Evolutionary conservation across 1,140 invertebrate genomes (phyloP).

Genomic region (Delia radicum): DNA sequence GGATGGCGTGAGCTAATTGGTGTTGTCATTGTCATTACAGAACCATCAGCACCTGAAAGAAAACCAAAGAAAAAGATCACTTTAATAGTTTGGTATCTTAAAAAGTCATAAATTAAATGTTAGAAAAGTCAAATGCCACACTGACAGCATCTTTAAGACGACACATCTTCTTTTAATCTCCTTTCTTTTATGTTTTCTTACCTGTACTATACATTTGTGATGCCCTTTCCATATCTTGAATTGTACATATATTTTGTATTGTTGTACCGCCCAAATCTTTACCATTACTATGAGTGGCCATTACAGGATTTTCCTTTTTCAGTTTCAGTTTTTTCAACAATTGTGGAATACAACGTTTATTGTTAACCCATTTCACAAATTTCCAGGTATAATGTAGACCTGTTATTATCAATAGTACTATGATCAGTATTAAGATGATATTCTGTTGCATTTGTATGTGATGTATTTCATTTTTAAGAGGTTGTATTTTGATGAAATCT

Average conservation of each 20-base stretch:
- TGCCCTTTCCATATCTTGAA: constrained; percentile 48
- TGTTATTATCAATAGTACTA: constrained; percentile 38
- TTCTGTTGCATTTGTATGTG: constrained; percentile 38
- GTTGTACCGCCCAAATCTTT: constrained; percentile 43
- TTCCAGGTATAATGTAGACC: constrained; percentile 35
- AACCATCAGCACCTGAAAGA: constrained; percentile 44
- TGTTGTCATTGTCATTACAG: constrained; percentile 48
- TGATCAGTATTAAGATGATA: constrained; percentile 40
- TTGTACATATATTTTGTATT: constrained; percentile 48
- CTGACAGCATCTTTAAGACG: background rate
- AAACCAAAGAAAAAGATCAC: constrained; percentile 4
- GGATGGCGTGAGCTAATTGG: constrained; percentile 51
- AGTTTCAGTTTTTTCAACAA: constrained; percentile 35
- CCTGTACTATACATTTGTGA: constrained; percentile 50
- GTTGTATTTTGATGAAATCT: constrained; percentile 42
- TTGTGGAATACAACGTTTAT: constrained; percentile 33
- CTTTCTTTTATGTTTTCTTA: constrained; percentile 31
- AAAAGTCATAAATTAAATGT: background rate
- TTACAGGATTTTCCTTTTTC: background rate
- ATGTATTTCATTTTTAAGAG: constrained; percentile 40
- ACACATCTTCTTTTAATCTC: constrained; percentile 4
- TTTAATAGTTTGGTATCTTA: background rate
- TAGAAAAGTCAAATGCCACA: constrained; percentile 6
- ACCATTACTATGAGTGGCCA: constrained; percentile 35
- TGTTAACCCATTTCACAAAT: constrained; percentile 36